These are phyloP conservation scores for Pan paniscus DNA, from an alignment of 2,113 vertebrate genomes.

Conservation along the genomic window DNA sequence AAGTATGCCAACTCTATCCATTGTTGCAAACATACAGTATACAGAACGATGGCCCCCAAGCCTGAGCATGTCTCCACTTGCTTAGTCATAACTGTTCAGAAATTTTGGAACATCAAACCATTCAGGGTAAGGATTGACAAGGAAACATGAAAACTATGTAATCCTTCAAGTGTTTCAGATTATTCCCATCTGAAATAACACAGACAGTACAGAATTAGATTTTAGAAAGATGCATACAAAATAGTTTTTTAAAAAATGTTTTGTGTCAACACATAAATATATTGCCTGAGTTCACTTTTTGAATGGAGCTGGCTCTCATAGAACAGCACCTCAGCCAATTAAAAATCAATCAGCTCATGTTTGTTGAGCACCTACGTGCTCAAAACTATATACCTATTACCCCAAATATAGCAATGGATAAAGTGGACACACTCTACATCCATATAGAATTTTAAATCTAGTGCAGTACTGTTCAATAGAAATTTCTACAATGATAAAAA, in stretches of 20 bases:
- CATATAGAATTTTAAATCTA: background rate
- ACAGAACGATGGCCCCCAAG: background rate
- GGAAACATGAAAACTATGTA: background rate
- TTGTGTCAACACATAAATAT: background rate
- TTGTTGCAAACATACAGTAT: background rate
- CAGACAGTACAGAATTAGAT: background rate
- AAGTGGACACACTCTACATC: background rate
- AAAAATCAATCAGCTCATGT: background rate
- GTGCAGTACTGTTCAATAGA: too few species aligned
- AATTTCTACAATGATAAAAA: background rate
- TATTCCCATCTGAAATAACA: background rate
- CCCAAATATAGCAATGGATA: background rate
- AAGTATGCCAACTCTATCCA: background rate
- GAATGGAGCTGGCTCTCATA: background rate
- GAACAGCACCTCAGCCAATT: background rate
- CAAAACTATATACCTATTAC: background rate
- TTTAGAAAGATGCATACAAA: background rate
- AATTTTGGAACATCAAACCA: background rate
- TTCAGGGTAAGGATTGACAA: background rate
- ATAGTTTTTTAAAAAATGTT: background rate
- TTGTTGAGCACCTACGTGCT: background rate
- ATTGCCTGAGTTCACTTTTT: background rate
- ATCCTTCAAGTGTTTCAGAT: background rate
- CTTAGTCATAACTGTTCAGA: background rate
- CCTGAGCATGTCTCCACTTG: background rate